These are phyloP conservation scores for Cotesia glomerata DNA, from an alignment of 1,140 invertebrate genomes.

Conservation along the genomic window DNA sequence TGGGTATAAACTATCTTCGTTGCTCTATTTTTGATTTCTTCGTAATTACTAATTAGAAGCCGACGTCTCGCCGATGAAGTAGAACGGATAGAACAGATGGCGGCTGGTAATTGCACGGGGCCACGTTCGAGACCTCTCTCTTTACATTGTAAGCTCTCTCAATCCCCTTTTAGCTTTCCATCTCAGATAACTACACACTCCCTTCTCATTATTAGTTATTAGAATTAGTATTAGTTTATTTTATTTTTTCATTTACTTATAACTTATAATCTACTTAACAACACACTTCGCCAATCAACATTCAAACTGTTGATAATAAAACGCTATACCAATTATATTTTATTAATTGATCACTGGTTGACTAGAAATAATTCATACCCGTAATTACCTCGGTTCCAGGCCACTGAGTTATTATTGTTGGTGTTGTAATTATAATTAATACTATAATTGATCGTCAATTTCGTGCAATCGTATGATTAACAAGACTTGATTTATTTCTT, in stretches of 20 bases:
- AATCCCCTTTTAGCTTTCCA: not conserved
- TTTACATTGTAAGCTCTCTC: too few species aligned
- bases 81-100: slow-evolving; percentile 38
- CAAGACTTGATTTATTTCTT: too few species aligned
- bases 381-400: not conserved
- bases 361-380: not conserved
- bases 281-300: not conserved
- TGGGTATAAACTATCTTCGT: not conserved
- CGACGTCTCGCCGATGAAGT: slow-evolving; percentile 36
- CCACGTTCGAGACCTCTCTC: not conserved
- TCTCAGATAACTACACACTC: not conserved
- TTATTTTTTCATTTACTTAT: slow-evolving; percentile 15
- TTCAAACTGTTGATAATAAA: slow-evolving; percentile 23
- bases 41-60: slow-evolving; percentile 39
- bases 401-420: too few species aligned
- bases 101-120: slow-evolving; percentile 33
- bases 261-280: not conserved
- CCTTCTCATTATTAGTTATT: not conserved
- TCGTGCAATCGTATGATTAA: too few species aligned
- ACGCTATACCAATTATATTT: slow-evolving; percentile 22
- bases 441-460: too few species aligned
- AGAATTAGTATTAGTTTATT: slow-evolving; percentile 11
- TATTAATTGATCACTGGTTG: slow-evolving; percentile 23
- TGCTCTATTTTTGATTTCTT: slow-evolving; percentile 36
- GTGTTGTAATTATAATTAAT: too few species aligned